A percentile compares a stretch with the other conserved stretches of the same genome.
Conservation (phyloP, 2,113 vertebrate genomes). For the Scopus umbretta region DNA sequence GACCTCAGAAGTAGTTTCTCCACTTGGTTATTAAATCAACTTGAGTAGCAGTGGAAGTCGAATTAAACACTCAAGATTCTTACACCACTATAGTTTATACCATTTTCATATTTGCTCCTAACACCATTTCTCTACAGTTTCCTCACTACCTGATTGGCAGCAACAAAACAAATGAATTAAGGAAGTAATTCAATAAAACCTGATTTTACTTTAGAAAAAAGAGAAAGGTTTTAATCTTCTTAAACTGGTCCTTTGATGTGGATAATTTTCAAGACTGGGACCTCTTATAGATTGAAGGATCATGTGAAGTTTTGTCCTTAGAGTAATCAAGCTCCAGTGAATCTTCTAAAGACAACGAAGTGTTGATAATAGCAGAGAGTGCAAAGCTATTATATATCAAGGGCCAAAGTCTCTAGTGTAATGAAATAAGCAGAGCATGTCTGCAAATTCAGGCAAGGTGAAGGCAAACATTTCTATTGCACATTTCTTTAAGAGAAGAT, state of each 20-base stretch:
- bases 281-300: constrained; percentile 34
- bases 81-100: neutral
- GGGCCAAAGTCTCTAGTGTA: constrained; percentile 31
- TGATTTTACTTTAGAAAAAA: neutral
- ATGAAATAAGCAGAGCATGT: constrained; percentile 57
- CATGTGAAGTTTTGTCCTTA: neutral
- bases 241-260: constrained; percentile 8
- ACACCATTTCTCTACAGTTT: neutral
- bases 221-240: constrained; percentile 15
- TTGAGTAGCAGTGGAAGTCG: neutral
- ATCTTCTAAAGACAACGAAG: constrained; percentile 1
- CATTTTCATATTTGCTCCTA: neutral
- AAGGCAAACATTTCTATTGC: constrained; percentile 56
- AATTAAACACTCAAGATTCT: neutral
- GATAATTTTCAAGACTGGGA: constrained; percentile 12
- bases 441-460: constrained; percentile 53
- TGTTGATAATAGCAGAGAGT: constrained; percentile 51
- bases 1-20: neutral
- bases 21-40: neutral
- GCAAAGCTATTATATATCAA: constrained; percentile 46
- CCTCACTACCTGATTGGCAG: neutral
- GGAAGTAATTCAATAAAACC: constrained; percentile 27
- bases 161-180: constrained; percentile 30
- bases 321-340: constrained; percentile 4
- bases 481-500: constrained; percentile 68